Evolutionary conservation across 2,888 invertebrate genomes (phyloP).

Genomic region (Euplexia lucipara): DNA sequence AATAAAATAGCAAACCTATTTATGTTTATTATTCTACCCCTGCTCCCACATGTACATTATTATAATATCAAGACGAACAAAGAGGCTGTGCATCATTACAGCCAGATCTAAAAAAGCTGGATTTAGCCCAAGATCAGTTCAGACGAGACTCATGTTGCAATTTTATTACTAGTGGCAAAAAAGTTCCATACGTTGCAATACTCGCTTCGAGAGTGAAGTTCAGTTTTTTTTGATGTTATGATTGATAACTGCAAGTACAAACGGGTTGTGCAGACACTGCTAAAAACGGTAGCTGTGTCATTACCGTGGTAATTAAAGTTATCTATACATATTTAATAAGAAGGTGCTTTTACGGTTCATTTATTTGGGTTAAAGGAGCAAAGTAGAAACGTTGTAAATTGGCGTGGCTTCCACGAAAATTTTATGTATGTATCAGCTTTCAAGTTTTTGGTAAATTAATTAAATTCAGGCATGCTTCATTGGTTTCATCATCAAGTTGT

Average conservation of each 20-base stretch:
- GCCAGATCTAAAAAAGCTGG: conserved; percentile 57
- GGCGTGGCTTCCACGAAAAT: conserved; percentile 4
- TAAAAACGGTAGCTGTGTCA: conserved; percentile 49
- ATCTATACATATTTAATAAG: conserved; percentile 44
- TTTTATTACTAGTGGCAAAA: conserved; percentile 53
- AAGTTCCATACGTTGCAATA: conserved; percentile 25
- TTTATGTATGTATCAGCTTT: conserved; percentile 24
- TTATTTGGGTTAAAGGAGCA: conserved; percentile 47
- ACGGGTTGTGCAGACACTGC: conserved; percentile 52
- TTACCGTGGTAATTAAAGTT: conserved; percentile 53
- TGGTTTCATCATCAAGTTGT: conserved; percentile 22
- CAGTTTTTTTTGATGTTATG: conserved; percentile 58
- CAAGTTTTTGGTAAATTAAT: conserved; percentile 13
- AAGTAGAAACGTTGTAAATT: conserved; percentile 14
- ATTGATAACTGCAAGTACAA: conserved; percentile 66
- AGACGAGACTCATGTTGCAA: conserved; percentile 45
- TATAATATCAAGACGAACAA: conserved; percentile 72
- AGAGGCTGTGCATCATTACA: conserved; percentile 67
- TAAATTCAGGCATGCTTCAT: conserved; percentile 12
- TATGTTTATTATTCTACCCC: too few species aligned
- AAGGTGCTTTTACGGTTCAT: conserved; percentile 50
- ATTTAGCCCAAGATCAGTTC: conserved; percentile 55
- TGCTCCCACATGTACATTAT: conserved; percentile 70
- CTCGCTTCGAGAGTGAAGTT: conserved; percentile 45
- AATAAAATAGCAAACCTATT: too few species aligned